These are phyloP conservation scores for Xestia ashworthii DNA, from an alignment of 2,888 invertebrate species.

Conservation along the genomic window DNA sequence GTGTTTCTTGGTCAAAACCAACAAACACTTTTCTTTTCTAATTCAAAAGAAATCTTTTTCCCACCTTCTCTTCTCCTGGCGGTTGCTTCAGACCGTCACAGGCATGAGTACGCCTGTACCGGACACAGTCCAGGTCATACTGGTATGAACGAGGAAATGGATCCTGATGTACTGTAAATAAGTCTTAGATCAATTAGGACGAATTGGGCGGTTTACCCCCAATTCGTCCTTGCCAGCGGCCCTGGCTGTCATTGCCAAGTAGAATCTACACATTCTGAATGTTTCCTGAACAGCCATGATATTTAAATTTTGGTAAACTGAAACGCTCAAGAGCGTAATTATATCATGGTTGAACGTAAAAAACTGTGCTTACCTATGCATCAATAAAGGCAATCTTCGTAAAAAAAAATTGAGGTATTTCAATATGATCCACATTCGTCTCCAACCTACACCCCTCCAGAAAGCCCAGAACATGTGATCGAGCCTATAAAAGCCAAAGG, in stretches of 20 bases:
- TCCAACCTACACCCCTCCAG: no score
- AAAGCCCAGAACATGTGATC: no score
- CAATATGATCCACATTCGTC: background rate
- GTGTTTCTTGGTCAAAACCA: background rate
- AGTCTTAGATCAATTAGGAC: background rate
- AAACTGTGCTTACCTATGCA: background rate
- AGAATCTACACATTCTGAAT: background rate
- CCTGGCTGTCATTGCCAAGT: background rate
- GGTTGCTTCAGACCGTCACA: constrained; percentile 77
- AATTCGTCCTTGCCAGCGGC: background rate
- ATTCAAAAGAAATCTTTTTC: background rate
- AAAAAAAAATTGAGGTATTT: background rate
- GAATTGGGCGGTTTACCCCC: no score
- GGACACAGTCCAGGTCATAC: constrained; percentile 90
- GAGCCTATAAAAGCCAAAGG: no score
- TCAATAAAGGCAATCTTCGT: background rate
- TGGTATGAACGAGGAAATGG: constrained; percentile 90
- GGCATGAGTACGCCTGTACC: constrained; percentile 80
- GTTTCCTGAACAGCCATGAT: background rate
- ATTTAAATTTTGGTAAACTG: background rate
- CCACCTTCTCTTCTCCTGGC: constrained; percentile 42
- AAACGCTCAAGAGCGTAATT: background rate
- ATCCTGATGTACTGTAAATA: constrained; percentile 79
- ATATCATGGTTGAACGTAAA: background rate
- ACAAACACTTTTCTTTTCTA: background rate